A percentile compares a stretch with the other conserved stretches of the same genome.
These are phyloP conservation scores for Butorides virescens DNA, from an alignment of 2,113 vertebrate genomes.

Conservation along the genomic window DNA sequence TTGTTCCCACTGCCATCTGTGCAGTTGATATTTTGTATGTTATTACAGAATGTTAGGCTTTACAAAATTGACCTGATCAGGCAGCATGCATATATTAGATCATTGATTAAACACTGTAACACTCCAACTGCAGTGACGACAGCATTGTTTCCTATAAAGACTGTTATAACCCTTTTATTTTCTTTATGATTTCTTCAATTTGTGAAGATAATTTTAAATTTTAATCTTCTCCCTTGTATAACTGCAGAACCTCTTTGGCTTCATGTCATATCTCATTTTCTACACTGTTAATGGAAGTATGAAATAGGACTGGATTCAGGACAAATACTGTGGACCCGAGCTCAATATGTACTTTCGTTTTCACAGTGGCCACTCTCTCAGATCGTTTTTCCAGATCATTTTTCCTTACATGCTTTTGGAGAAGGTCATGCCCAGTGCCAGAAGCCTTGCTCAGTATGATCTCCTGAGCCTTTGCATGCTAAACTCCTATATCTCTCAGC, in stretches of 20 bases:
- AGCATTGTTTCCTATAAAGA: not conserved
- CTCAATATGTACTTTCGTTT: not conserved
- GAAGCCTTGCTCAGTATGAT: not conserved
- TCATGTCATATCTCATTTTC: not conserved
- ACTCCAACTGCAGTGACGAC: not conserved
- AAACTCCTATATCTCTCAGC: not conserved
- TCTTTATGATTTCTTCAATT: not conserved
- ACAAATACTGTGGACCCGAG: not conserved
- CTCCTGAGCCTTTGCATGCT: not conserved
- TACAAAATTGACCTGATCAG: not conserved
- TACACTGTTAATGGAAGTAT: not conserved
- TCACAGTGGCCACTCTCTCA: not conserved
- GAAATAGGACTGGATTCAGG: not conserved
- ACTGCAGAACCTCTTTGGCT: not conserved
- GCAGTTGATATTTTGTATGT: not conserved
- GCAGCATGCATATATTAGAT: accelerated
- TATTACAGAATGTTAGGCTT: not conserved
- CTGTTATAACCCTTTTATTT: not conserved
- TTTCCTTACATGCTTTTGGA: not conserved
- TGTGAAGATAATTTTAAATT: not conserved
- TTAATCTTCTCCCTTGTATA: not conserved
- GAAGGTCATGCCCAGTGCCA: not conserved
- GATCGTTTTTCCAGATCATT: not conserved
- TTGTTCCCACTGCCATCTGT: not conserved
- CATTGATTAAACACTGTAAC: not conserved